Percentiles rank a stretch among this genome's conserved stretches.
Conservation (phyloP, 2,113 vertebrate species). For the Podarcis cretensis region DNA sequence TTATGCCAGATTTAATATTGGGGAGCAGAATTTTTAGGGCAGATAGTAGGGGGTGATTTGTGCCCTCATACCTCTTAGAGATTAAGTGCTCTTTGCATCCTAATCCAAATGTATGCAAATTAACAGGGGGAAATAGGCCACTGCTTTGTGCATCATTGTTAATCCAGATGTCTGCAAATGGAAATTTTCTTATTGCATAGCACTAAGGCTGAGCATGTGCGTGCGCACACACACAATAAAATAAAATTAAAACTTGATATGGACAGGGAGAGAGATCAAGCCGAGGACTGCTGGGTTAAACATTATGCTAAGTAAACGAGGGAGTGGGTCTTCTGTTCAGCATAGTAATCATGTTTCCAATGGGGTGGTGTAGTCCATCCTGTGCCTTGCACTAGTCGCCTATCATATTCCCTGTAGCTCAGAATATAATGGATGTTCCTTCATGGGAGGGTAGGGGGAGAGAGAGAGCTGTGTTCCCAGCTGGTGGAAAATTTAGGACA, state of each 20-base stretch:
- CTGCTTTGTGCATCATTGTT: constrained; percentile 6
- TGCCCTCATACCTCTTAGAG: background rate
- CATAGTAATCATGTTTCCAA: background rate
- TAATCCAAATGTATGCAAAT: constrained; percentile 11
- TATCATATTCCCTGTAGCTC: background rate
- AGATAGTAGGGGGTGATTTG: background rate
- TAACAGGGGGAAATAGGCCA: constrained; percentile 8
- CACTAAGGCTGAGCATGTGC: background rate
- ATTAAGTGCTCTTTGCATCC: background rate
- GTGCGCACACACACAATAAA: background rate
- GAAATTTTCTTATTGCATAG: background rate
- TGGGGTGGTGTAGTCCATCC: background rate
- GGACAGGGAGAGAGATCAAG: background rate
- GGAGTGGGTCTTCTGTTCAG: background rate
- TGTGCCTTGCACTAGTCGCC: background rate
- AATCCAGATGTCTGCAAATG: background rate
- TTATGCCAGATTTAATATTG: background rate
- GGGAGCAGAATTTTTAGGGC: background rate
- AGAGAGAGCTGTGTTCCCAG: background rate
- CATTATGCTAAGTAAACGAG: background rate
- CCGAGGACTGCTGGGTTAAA: background rate
- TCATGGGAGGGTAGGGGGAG: background rate
- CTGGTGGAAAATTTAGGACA: constrained; percentile 27
- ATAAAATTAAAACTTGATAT: background rate
- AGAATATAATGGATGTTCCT: constrained; percentile 3